Evolutionary conservation across 2,113 vertebrate species (phyloP).

Genomic region (Sceloporus undulatus): DNA sequence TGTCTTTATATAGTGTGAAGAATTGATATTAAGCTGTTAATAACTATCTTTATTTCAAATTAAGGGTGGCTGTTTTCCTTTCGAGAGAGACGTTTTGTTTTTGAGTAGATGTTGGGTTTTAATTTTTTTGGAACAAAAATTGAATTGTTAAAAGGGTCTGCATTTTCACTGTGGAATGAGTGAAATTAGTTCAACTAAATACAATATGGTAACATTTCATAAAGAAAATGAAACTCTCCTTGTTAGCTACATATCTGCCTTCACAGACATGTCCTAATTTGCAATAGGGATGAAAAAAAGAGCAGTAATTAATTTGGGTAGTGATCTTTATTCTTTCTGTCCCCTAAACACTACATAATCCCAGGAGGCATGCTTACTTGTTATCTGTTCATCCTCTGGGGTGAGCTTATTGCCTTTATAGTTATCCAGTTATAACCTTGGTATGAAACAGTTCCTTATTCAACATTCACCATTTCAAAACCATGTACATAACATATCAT

Average conservation of each 20-base stretch:
- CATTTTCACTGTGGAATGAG: not conserved
- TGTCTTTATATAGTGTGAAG: not conserved
- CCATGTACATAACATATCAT: too few species aligned
- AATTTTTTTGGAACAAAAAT: slow-evolving; percentile 23
- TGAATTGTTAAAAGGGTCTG: not conserved
- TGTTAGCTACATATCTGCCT: not conserved
- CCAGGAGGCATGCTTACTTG: not conserved
- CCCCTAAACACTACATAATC: not conserved
- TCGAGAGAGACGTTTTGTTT: not conserved
- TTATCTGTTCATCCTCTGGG: not conserved
- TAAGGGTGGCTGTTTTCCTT: not conserved
- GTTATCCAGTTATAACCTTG: not conserved
- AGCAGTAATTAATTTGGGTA: not conserved
- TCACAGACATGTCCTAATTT: not conserved
- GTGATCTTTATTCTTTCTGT: not conserved
- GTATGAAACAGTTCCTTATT: not conserved
- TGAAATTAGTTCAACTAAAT: not conserved
- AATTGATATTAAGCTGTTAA: not conserved
- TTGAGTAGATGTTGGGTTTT: not conserved
- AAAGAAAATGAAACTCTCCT: not conserved
- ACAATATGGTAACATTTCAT: not conserved
- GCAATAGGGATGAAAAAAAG: not conserved
- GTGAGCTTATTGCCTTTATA: not conserved
- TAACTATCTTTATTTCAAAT: not conserved
- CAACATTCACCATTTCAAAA: not conserved